Evolutionary conservation across 2,888 invertebrate genomes (phyloP).

Genomic region (Meiosimyza platycephala): DNA sequence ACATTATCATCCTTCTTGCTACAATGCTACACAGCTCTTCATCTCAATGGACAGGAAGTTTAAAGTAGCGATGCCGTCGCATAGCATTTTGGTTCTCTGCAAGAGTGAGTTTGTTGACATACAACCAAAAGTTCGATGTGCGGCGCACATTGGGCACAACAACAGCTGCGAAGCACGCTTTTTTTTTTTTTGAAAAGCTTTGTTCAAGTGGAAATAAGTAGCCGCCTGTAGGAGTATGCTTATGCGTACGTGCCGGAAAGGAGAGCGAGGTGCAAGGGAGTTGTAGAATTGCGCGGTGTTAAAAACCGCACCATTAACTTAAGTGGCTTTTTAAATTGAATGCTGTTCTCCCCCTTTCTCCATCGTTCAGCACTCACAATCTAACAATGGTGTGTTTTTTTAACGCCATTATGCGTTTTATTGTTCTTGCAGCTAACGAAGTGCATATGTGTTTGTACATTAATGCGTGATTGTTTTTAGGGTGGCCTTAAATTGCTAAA

Average conservation of each 20-base stretch:
- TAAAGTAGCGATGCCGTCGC: no score
- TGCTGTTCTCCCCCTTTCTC: constrained; percentile 22
- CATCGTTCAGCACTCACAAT: constrained; percentile 12
- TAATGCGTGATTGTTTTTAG: not conserved
- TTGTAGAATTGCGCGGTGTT: not conserved
- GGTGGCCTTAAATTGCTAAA: not conserved
- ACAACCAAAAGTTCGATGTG: no score
- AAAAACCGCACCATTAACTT: constrained; percentile 47
- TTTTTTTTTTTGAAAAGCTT: not conserved
- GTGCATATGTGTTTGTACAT: no score
- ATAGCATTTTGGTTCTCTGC: no score
- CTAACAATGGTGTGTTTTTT: constrained; percentile 14
- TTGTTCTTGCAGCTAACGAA: not conserved
- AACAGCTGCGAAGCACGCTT: not conserved
- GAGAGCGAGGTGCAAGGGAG: not conserved
- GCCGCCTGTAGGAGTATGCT: not conserved
- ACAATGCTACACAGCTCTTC: no score
- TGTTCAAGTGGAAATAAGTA: not conserved
- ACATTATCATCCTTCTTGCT: no score
- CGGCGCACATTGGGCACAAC: not conserved
- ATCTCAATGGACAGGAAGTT: no score
- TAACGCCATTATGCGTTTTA: constrained; percentile 11
- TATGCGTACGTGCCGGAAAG: not conserved
- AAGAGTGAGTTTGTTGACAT: no score
- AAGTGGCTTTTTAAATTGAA: constrained; percentile 47